A percentile compares a stretch with the other conserved stretches of the same genome.
phyloP scores from a whole-genome alignment of 1,140 invertebrate species.

The Aphelinus atriplicis region DNA sequence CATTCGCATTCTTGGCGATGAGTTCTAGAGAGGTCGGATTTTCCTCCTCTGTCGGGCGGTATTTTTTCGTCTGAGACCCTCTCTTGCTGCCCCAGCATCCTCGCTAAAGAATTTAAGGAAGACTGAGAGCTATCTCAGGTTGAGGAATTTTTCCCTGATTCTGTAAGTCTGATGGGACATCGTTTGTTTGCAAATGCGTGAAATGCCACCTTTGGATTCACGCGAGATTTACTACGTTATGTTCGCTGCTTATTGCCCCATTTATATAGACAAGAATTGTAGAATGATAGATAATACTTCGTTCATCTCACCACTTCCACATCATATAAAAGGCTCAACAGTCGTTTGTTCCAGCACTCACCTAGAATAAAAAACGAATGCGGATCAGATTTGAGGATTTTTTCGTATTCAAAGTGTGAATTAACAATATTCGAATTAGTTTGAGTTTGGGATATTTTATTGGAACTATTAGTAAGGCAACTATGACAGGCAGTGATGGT shows the following conservation, averaged over 20 bases:
- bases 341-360: neutral
- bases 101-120: slow-evolving; percentile 20
- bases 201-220: neutral
- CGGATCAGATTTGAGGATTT: too few relatives aligned
- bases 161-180: slow-evolving; percentile 6
- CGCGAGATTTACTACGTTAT: too few relatives aligned
- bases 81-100: slow-evolving; percentile 5
- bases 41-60: neutral
- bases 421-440: too few relatives aligned
- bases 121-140: neutral
- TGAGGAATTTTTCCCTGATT: slow-evolving; percentile 6
- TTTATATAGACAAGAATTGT: too few relatives aligned
- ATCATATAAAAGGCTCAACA: too few relatives aligned
- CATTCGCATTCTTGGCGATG: slow-evolving; percentile 1
- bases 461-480: too few relatives aligned
- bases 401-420: too few relatives aligned
- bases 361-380: neutral
- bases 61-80: neutral
- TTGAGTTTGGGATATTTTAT: too few relatives aligned
- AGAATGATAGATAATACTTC: too few relatives aligned
- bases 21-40: neutral
- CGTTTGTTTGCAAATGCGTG: neutral
- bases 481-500: too few relatives aligned
- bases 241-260: too few relatives aligned
- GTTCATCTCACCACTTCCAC: too few relatives aligned